phyloP scores from a whole-genome alignment of 2,113 vertebrate species.

The Hemicordylus capensis region DNA sequence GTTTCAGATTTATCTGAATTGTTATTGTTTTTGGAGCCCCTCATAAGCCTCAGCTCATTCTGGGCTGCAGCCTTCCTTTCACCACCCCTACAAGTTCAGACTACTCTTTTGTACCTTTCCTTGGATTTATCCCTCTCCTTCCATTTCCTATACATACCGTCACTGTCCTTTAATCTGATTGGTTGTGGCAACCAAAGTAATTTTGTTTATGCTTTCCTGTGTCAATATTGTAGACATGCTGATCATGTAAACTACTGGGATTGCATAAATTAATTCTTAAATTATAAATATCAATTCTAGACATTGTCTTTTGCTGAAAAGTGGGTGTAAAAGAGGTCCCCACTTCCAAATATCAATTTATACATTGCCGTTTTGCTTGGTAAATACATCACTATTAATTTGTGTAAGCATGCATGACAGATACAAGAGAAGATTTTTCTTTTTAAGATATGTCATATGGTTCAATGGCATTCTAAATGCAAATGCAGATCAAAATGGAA shows the following conservation, averaged over 20 bases:
- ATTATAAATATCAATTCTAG: background rate
- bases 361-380: background rate
- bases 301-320: background rate
- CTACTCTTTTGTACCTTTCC: no score
- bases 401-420: conserved; percentile 11
- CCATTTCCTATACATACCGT: no score
- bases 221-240: background rate
- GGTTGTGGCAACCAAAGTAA: background rate
- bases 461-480: background rate
- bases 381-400: background rate
- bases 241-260: background rate
- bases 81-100: no score
- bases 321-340: background rate
- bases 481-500: background rate
- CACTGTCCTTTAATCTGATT: background rate
- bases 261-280: background rate
- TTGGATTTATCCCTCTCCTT: no score
- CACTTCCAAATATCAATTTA: background rate
- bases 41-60: no score
- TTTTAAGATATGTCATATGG: background rate
- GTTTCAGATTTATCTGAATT: no score
- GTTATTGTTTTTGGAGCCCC: no score
- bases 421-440: conserved; percentile 11
- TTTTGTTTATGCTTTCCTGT: background rate
- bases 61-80: no score